A percentile compares a stretch with the other conserved stretches of the same genome.
phyloP scores from a whole-genome alignment of 1,140 invertebrate genomes.

The Latrodectus geometricus region DNA sequence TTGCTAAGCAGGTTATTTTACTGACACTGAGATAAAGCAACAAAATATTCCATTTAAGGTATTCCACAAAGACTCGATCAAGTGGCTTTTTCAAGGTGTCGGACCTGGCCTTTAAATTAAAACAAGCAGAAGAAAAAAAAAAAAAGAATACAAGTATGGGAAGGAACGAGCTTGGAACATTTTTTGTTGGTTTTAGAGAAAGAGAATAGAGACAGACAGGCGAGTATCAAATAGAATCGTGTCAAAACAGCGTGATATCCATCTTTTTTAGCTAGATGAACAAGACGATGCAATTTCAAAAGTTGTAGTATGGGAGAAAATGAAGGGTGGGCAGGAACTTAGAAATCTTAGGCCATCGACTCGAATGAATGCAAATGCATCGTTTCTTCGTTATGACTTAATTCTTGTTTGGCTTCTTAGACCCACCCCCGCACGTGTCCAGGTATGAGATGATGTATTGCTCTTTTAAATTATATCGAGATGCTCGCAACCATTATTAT shows the following conservation, averaged over 20 bases:
- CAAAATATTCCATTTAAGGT: background rate
- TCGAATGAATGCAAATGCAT: background rate
- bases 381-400: background rate
- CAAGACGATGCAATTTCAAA: background rate
- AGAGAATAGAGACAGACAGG: too few species aligned
- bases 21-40: background rate
- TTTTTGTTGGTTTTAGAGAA: too few species aligned
- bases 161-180: background rate
- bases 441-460: background rate
- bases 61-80: background rate
- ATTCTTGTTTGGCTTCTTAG: background rate
- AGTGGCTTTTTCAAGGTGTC: background rate
- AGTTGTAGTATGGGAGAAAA: background rate
- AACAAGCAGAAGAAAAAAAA: background rate
- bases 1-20: too few species aligned
- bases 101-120: background rate
- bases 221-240: background rate
- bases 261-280: background rate
- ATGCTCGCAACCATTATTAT: background rate
- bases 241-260: background rate
- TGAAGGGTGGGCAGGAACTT: background rate
- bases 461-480: background rate
- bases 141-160: background rate
- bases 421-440: background rate
- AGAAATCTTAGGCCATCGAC: background rate